Base-by-base conservation (phyloP, 2,888 invertebrate species). In the Leptarthrus brevirostris region DNA sequence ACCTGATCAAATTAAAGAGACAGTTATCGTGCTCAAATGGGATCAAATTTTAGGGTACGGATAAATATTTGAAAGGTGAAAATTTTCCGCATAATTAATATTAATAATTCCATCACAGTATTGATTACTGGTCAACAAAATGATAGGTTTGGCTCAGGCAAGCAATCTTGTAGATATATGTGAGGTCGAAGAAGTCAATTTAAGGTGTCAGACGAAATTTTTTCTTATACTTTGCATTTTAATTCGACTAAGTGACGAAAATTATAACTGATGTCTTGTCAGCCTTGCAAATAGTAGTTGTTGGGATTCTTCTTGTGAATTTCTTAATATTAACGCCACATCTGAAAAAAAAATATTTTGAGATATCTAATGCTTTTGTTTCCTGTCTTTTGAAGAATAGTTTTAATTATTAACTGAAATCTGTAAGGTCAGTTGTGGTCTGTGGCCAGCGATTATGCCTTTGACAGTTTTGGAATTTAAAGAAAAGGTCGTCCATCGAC, bases 51-150 rank as follows among this genome's bases (percentile, higher is more conserved):
- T 40, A 22, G 22, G 64, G 36, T 40, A n/a, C 64, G 24, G 14
- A 44, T 44, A 64, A 22, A 64, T 44, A 64, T 22, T 64, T 20
- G n/a, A 40, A 24, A 64, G 44, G 24, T 24, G 24, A 64, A 44
- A 40, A 44, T 24, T 6, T 16, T 47, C 36, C 36, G 24, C 47
- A 24, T 40, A 40, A 64, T 64, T 49, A 14, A 44, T 22, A 64
- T 26, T 64, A 64, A 12, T 22, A 14, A 16, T 20, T 6, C 16
- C 20, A 14, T 49, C 18, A 20, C 18, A 3, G 12, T 3, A 49
- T 49, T 49, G 49, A 20, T 49, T 49, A 6, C 2, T 49, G 18
- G 49, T 8, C 0, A 20, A 49, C 18, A 3, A 30, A 49, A 12
- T 49, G 20, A 49, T 49, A 18, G 49, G 20, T 16, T 18, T 18